Percentiles rank a stretch among this genome's conserved stretches.
Evolutionary conservation across 1,140 invertebrate genomes (phyloP).

Genomic region (Brachionus manjavacas): DNA sequence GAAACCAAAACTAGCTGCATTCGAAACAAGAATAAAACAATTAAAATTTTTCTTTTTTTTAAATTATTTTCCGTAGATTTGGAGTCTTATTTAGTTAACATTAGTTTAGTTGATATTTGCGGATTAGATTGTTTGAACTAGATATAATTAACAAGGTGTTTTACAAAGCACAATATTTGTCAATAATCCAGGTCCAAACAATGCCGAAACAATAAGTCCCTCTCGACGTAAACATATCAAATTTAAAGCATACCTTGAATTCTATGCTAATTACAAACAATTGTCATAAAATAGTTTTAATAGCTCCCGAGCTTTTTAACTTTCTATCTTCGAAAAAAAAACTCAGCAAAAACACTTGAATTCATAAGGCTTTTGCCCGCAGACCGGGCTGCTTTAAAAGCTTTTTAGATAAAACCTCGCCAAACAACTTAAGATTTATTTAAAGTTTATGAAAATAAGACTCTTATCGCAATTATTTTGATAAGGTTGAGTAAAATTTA

Average conservation of each 20-base stretch:
- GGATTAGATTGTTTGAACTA: not conserved
- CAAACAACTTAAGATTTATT: not conserved
- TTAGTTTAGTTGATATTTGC: slow-evolving; percentile 38
- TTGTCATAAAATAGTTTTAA: slow-evolving; percentile 1
- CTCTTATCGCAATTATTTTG: not conserved
- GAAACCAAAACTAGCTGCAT: not conserved
- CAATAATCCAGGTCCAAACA: slow-evolving; percentile 1
- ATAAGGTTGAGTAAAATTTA: slow-evolving; percentile 5
- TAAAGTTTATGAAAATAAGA: not conserved
- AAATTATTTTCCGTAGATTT: not conserved
- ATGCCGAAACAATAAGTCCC: not conserved
- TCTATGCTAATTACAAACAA: not conserved
- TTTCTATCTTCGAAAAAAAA: not conserved
- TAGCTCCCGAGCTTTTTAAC: not conserved
- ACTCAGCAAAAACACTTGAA: not conserved
- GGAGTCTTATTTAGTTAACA: slow-evolving; percentile 34
- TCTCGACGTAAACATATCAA: not conserved
- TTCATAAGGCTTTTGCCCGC: not conserved
- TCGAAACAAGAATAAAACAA: slow-evolving; percentile 11
- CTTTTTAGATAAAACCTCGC: not conserved
- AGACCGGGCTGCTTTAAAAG: not conserved
- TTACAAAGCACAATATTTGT: not conserved
- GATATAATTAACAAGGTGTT: not conserved
- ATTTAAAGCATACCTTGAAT: not conserved
- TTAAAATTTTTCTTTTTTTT: not conserved